These are phyloP conservation scores for Plotosus lineatus DNA, from an alignment of 2,113 vertebrate genomes.

Conservation along the genomic window DNA sequence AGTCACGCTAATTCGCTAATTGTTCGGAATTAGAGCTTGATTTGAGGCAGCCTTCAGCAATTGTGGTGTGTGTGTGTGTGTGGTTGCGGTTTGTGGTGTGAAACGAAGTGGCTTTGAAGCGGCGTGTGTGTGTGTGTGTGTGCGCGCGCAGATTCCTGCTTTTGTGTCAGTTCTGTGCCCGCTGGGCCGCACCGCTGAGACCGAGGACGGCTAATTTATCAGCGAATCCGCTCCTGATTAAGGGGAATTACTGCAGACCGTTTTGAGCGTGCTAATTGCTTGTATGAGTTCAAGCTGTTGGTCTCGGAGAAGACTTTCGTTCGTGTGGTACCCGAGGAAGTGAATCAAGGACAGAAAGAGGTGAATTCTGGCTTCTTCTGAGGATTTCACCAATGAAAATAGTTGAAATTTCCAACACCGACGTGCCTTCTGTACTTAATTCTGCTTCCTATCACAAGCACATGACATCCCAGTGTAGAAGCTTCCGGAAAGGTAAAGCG, in stretches of 20 bases:
- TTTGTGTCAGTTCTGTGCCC: conserved; percentile 57
- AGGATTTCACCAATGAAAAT: not conserved
- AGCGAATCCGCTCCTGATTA: conserved; percentile 70
- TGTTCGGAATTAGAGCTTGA: not conserved
- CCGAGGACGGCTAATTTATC: conserved; percentile 69
- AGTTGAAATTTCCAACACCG: not conserved
- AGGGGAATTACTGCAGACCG: conserved; percentile 69
- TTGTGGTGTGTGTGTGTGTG: not conserved
- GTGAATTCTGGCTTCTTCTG: not conserved
- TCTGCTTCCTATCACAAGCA: not conserved
- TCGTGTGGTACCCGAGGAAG: conserved; percentile 58
- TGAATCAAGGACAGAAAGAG: conserved; percentile 54
- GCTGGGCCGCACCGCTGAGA: conserved; percentile 58
- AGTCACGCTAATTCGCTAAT: conserved; percentile 5
- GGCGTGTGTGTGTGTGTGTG: conserved; percentile 48
- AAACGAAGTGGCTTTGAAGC: conserved; percentile 57
- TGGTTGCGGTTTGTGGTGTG: not conserved
- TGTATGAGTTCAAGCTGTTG: conserved; percentile 71
- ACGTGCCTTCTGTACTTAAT: not conserved
- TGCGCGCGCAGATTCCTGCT: conserved; percentile 51
- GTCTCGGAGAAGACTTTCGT: conserved; percentile 57
- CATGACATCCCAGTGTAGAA: not conserved
- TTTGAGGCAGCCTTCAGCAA: not conserved
- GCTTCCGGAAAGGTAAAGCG: not conserved
- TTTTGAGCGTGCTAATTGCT: conserved; percentile 68